Base-by-base conservation (phyloP, 1,140 invertebrate genomes). In the Ostrea edulis region DNA sequence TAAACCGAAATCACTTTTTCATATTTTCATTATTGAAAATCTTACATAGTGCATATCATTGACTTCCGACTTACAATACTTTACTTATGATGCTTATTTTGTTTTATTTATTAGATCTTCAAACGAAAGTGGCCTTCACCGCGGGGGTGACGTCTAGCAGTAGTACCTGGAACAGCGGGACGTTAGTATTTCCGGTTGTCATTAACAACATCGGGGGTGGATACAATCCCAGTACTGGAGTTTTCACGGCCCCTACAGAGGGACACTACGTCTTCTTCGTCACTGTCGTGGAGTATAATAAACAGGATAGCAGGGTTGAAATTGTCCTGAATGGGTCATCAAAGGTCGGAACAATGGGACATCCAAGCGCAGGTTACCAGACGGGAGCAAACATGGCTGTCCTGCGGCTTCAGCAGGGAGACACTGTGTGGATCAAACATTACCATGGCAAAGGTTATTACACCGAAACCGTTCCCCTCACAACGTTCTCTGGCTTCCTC, bases 401-500 rank as follows among this genome's bases (percentile, higher is more conserved):
- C 11, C 35, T 82, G 35, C 5, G 4, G 4, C 52, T 82, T 9
- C 3, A 20, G 29, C 25, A 53, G 20, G 81, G 29, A 17, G 81
- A 82, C 20, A 82, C 25, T 14, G 81, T 51, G 2, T 82, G 81
- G 81, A 29, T 82, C 14, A 17, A 20, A 53, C 20, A 82, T 82
- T 17, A 14, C 14, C 17, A 0, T 82, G 81, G 81, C 12, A 82
- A 20, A 52, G 81, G 81, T 53, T 82, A 82, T 22, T 44, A 35
- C 12, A 82, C 3, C 81, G 29, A 12, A 9, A 82, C 3, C 20
- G 14, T 51, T n/a, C 81, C 81, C 20, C 3, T 44, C 9, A 82
- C 81, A 82, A 82, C 81, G 8, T 82, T 82, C n/a, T 51, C 81
- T 35, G 81, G 81, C 11, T 82, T 82, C 35, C 35, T 44, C 17